A percentile compares a stretch with the other conserved stretches of the same genome.
Evolutionary conservation across 2,113 vertebrate species (phyloP).

Genomic region (Canis aureus): DNA sequence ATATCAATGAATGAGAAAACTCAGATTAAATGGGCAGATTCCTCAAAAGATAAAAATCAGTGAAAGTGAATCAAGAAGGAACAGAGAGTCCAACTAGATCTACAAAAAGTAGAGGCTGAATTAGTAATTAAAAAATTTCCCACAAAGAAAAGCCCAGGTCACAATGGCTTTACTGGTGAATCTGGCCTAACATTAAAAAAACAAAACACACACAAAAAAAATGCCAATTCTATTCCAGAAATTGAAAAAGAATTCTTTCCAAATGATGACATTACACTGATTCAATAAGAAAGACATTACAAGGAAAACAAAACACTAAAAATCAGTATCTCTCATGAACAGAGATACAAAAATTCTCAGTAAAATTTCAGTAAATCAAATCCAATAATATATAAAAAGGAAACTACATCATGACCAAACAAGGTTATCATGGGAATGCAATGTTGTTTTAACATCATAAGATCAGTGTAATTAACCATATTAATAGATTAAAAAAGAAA

Average conservation of each 20-base stretch:
- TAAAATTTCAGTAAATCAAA: not conserved
- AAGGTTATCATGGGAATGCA: not conserved
- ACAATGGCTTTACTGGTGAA: not conserved
- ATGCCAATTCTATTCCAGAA: not conserved
- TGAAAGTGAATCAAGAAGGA: not conserved
- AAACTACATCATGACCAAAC: not conserved
- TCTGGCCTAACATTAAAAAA: not conserved
- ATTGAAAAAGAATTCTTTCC: not conserved
- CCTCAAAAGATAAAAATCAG: not conserved
- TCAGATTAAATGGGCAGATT: slow-evolving; percentile 4
- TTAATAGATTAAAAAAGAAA: slow-evolving; percentile 14
- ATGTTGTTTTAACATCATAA: not conserved
- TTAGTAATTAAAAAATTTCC: not conserved
- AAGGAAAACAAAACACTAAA: slow-evolving; percentile 18
- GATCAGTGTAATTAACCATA: slow-evolving; percentile 3
- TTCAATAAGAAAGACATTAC: not conserved
- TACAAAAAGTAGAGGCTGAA: not conserved
- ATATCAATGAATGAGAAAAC: not conserved
- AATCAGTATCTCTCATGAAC: not conserved
- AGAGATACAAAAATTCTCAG: not conserved
- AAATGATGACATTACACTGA: not conserved
- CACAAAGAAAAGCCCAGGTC: not conserved
- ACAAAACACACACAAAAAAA: not conserved
- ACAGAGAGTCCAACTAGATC: not conserved
- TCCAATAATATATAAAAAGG: not conserved